These are phyloP conservation scores for Sisyra terminalis DNA, from an alignment of 2,888 invertebrate species.

Conservation along the genomic window DNA sequence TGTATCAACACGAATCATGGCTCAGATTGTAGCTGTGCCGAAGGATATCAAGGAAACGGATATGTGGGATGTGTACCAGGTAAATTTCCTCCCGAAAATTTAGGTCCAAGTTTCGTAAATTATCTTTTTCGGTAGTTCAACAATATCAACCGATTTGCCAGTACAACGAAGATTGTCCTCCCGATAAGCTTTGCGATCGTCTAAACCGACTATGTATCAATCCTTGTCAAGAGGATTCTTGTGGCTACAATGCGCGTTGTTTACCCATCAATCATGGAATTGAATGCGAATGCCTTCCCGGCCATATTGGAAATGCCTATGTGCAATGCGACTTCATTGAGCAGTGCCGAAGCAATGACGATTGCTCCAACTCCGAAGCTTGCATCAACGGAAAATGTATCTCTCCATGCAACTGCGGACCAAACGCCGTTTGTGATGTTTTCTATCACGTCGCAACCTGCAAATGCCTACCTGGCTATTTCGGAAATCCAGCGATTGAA, in stretches of 20 bases:
- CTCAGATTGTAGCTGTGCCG: slow-evolving; percentile 69
- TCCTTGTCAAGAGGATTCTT: slow-evolving; percentile 63
- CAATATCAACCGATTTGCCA: slow-evolving; percentile 52
- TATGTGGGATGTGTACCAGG: slow-evolving; percentile 67
- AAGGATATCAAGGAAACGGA: slow-evolving; percentile 78
- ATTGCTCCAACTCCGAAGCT: slow-evolving; percentile 57
- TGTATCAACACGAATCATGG: slow-evolving; percentile 81
- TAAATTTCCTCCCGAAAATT: slow-evolving; percentile 22
- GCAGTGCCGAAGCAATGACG: slow-evolving; percentile 53
- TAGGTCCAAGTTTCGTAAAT: neutral
- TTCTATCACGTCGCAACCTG: slow-evolving; percentile 63
- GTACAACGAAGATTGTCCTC: slow-evolving; percentile 81
- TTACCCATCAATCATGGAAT: slow-evolving; percentile 57
- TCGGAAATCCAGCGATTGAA: slow-evolving; percentile 54
- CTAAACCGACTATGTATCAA: slow-evolving; percentile 70
- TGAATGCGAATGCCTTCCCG: slow-evolving; percentile 56
- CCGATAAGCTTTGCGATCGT: slow-evolving; percentile 70
- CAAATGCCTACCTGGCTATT: slow-evolving; percentile 67
- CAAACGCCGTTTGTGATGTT: slow-evolving; percentile 68
- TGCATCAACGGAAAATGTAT: slow-evolving; percentile 61
- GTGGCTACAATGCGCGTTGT: slow-evolving; percentile 70
- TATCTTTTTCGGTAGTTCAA: slow-evolving; percentile 22
- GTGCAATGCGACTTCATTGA: slow-evolving; percentile 44
- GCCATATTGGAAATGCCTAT: slow-evolving; percentile 62
- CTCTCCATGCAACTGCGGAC: slow-evolving; percentile 64